Base-by-base conservation (phyloP, 2,113 vertebrate species). In the Gnathonemus echidnorhynchus region DNA sequence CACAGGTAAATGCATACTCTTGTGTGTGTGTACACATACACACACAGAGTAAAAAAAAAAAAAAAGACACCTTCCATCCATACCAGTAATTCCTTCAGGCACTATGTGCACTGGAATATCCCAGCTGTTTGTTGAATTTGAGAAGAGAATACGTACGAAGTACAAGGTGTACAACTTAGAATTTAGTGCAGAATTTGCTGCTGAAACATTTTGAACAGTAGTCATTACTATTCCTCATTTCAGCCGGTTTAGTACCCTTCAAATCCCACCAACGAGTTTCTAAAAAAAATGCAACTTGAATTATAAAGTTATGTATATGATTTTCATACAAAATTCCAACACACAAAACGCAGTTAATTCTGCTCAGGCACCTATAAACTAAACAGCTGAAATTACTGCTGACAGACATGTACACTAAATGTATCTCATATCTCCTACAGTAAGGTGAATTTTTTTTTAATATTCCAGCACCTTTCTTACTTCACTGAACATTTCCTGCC, bases 41-140 rank as follows among this genome's bases (percentile, higher is more conserved):
- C 52, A 24, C 15, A 24, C 50, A 6, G 5, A 52, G 2, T 42
- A 19, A 35, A 48, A 46, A 45, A 39, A 83, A 15, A 45, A 17
- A 84, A 45, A 11, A 31, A 10, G 1, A 24, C 39, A 27, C 31
- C 35, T 7, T 89, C 31, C 48, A 52, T 52, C 77, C 8, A 50
- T 77, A 21, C 66, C 48, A 50, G 27, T 48, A 46, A 80, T 89
- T 56, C 88, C 15, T 48, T 49, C 48, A 74, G 88, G 66, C 49
- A 27, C 88, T 89, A 62, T 48, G 62, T 11, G 13, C 74, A 49
- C 15, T 48, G 31, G 88, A 74, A 77, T 80, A 49, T 48, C 27
- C 46, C 48, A 77, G 88, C 13, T 50, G 24, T 89, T 52, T 74
- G 88, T 77, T 84, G 83, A 85, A 85, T 49, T 85, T 85, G 45